Evolutionary conservation across 2,797 vertebrate genomes (phyloP).

Genomic region (Semaprochilodus insignis): DNA sequence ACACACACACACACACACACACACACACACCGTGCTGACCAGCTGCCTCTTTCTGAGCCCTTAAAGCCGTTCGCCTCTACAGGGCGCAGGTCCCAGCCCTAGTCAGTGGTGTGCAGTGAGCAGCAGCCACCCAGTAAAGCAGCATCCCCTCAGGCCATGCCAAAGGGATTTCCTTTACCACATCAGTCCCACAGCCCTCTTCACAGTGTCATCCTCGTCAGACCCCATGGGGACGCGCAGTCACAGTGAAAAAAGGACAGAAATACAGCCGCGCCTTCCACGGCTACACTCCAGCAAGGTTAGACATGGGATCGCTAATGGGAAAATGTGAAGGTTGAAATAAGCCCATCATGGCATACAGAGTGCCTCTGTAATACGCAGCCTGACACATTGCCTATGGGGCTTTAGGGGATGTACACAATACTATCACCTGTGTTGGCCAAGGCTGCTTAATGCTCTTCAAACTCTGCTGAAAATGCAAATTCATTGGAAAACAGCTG

Average conservation of each 20-base stretch:
- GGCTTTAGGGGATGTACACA: conserved; percentile 12
- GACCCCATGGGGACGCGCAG: conserved; percentile 35
- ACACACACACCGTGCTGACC: conserved; percentile 22
- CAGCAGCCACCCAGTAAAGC: conserved; percentile 50
- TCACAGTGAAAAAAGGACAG: conserved; percentile 39
- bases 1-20: conserved; percentile 27
- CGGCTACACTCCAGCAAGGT: conserved; percentile 6
- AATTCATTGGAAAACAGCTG: background rate
- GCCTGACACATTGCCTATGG: background rate
- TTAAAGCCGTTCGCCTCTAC: conserved; percentile 29
- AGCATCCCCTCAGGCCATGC: conserved; percentile 40
- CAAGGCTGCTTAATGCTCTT: background rate
- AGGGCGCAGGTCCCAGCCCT: conserved; percentile 32
- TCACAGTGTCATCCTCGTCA: conserved; percentile 47
- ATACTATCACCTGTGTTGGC: background rate
- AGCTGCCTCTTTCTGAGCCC: conserved; percentile 25
- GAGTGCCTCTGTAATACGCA: conserved; percentile 7
- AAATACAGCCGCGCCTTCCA: conserved; percentile 25
- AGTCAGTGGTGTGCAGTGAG: conserved; percentile 43
- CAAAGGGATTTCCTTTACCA: conserved; percentile 50
- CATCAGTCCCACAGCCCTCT: conserved; percentile 44
- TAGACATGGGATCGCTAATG: conserved; percentile 13
- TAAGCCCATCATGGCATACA: conserved; percentile 32
- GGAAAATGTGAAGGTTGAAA: conserved; percentile 26
- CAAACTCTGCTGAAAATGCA: background rate